Evolutionary conservation across 2,888 invertebrate genomes (phyloP).

Genomic region (Bedellia somnulentella): DNA sequence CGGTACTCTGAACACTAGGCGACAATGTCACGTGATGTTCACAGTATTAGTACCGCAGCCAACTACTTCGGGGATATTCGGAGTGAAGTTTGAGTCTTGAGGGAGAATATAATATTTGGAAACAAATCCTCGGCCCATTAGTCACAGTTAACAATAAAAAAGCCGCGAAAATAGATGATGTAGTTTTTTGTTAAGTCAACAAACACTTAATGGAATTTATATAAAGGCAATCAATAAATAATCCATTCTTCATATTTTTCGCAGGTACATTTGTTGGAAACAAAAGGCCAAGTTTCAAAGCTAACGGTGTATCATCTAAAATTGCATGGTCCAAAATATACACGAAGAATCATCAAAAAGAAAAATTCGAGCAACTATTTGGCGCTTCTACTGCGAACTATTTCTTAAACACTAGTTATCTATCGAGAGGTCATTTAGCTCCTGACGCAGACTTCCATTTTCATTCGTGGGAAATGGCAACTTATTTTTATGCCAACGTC

Average conservation of each 20-base stretch:
- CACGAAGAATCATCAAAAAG: slow-evolving; percentile 19
- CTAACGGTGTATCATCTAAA: slow-evolving; percentile 18
- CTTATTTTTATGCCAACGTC: slow-evolving; percentile 51
- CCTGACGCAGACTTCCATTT: slow-evolving; percentile 54
- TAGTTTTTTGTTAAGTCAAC: too few relatives aligned
- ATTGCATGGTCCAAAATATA: slow-evolving; percentile 16
- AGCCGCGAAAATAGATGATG: too few relatives aligned
- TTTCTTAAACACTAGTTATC: slow-evolving; percentile 23
- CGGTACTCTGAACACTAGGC: too few relatives aligned
- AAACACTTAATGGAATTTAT: too few relatives aligned
- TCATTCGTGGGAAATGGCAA: slow-evolving; percentile 37
- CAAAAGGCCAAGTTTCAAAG: slow-evolving; percentile 22
- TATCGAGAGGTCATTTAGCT: slow-evolving; percentile 49
- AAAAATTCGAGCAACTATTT: slow-evolving; percentile 10
- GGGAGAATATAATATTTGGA: too few relatives aligned
- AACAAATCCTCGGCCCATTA: too few relatives aligned
- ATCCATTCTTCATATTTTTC: not conserved
- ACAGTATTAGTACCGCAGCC: too few relatives aligned
- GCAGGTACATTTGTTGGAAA: slow-evolving; percentile 10
- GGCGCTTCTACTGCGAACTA: slow-evolving; percentile 7
- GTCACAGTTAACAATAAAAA: too few relatives aligned
- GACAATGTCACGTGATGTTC: too few relatives aligned
- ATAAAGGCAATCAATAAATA: slow-evolving; percentile 9
- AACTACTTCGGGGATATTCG: too few relatives aligned
- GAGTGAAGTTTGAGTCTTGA: too few relatives aligned